These are phyloP conservation scores for Sanderia malayensis DNA, from an alignment of 30 jellyfish, hydroid and myxozoan genomes.

Conservation along the genomic window DNA sequence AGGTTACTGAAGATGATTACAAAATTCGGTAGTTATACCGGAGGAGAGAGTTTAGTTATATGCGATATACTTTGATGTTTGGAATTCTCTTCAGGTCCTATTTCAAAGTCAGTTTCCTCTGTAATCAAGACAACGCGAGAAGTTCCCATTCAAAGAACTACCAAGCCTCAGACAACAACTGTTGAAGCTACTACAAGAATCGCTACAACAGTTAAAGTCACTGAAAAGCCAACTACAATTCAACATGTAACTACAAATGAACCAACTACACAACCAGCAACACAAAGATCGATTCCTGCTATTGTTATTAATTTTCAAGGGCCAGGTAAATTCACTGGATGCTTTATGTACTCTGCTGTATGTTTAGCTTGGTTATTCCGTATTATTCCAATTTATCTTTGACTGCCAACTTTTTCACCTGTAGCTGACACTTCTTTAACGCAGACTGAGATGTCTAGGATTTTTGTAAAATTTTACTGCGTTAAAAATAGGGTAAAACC, in stretches of 20 bases:
- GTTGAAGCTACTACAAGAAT: constrained; percentile 8
- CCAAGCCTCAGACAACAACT: not conserved
- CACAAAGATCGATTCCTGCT: constrained; percentile 32
- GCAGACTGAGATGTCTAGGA: not conserved
- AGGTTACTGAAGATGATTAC: not conserved
- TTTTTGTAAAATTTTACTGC: not conserved
- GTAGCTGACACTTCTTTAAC: not conserved
- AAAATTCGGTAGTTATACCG: not conserved
- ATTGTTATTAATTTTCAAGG: constrained; percentile 47
- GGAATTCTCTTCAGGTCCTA: not conserved
- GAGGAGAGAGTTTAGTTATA: too few species aligned
- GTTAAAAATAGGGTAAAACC: too few species aligned
- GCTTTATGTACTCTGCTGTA: not conserved
- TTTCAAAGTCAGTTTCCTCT: not conserved
- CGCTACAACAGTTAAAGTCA: not conserved
- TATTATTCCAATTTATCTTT: too few species aligned
- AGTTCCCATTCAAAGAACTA: not conserved
- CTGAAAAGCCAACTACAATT: constrained; percentile 6
- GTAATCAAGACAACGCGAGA: not conserved
- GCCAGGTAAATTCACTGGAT: constrained; percentile 42
- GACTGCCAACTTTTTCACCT: not conserved
- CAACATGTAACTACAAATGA: constrained; percentile 19
- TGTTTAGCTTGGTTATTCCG: not conserved
- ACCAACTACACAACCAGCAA: not conserved
- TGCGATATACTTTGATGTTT: too few species aligned